These are phyloP conservation scores for Catamblyrhynchus diadema DNA, from an alignment of 2,797 vertebrate genomes.

Conservation along the genomic window DNA sequence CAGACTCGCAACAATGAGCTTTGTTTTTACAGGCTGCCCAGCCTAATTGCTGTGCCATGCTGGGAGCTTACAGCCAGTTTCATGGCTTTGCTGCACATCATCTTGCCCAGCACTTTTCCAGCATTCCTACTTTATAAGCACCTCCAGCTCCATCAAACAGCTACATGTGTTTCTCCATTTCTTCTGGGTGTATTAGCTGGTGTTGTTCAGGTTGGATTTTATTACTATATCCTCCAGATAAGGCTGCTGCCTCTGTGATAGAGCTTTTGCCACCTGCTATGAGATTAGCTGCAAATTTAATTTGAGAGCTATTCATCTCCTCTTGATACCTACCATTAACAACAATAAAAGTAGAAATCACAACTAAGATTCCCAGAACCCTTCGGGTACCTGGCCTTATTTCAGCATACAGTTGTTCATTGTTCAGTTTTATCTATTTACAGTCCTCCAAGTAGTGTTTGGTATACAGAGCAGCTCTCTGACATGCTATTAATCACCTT, in stretches of 20 bases:
- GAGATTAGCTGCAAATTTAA: conserved; percentile 45
- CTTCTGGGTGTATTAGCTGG: background rate
- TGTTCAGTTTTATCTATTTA: background rate
- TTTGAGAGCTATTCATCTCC: conserved; percentile 32
- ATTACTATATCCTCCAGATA: conserved; percentile 36
- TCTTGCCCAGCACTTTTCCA: background rate
- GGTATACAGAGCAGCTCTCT: background rate
- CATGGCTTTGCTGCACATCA: background rate
- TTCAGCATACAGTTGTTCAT: background rate
- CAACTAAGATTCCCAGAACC: background rate
- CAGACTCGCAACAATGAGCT: background rate
- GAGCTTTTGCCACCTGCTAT: conserved; percentile 20
- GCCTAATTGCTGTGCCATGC: background rate
- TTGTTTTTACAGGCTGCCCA: background rate
- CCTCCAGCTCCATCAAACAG: background rate
- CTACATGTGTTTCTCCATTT: background rate
- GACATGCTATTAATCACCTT: conserved; percentile 33
- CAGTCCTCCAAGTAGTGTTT: background rate
- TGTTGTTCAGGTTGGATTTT: background rate
- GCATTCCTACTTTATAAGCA: background rate
- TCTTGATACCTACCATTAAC: conserved; percentile 1
- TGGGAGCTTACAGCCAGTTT: background rate
- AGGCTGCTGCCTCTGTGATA: background rate
- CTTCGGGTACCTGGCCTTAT: background rate
- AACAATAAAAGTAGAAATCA: conserved; percentile 7